These are phyloP conservation scores for Enoplolaimus lenunculus DNA, from an alignment of 2,888 invertebrate species.

Conservation along the genomic window DNA sequence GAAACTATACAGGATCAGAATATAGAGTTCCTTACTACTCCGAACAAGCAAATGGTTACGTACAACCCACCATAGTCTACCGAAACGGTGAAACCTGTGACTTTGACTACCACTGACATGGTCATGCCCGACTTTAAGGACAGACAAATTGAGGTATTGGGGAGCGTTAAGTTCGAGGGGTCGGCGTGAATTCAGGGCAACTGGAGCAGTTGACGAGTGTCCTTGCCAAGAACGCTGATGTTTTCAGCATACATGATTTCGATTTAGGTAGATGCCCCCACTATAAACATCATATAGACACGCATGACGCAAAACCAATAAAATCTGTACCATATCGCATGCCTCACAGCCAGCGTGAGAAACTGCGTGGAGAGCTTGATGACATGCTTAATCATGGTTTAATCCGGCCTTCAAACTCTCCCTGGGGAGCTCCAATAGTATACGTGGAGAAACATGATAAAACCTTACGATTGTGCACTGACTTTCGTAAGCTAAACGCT, in stretches of 20 bases:
- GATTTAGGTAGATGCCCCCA: conserved; percentile 4
- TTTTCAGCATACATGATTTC: conserved; percentile 11
- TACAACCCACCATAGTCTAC: neutral
- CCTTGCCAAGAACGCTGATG: neutral
- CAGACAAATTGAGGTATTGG: too few relatives aligned
- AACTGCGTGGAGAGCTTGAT: neutral
- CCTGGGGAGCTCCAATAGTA: conserved; percentile 8
- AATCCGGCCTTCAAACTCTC: neutral
- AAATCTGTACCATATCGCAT: neutral
- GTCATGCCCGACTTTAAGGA: too few relatives aligned
- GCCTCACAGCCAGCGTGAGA: neutral
- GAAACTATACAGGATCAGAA: too few relatives aligned
- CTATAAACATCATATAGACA: neutral
- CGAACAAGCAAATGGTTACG: too few relatives aligned
- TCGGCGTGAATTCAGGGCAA: neutral
- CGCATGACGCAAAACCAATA: neutral
- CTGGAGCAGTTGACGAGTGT: neutral
- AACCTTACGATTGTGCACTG: conserved; percentile 3
- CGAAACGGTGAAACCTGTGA: neutral
- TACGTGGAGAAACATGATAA: conserved; percentile 5
- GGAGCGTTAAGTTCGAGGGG: too few relatives aligned
- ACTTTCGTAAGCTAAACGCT: conserved; percentile 16
- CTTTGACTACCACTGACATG: too few relatives aligned
- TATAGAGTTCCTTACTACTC: too few relatives aligned
- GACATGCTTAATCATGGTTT: neutral